phyloP scores from a whole-genome alignment of 2,797 vertebrate genomes.

The Hippoglossus hippoglossus region DNA sequence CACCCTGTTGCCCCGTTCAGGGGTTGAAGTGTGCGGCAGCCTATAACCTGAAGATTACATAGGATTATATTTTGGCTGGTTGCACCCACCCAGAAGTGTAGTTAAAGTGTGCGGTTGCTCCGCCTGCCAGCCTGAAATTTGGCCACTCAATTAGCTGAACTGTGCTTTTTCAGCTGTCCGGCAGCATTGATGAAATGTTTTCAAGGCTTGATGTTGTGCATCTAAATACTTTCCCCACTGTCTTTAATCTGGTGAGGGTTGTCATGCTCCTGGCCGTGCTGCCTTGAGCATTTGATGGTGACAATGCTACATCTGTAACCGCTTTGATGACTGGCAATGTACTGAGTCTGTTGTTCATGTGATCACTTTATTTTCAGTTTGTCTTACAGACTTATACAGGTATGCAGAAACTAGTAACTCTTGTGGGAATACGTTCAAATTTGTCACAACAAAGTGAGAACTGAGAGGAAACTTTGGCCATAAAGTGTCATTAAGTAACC shows the following conservation, averaged over 20 bases:
- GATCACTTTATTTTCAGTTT: constrained; percentile 16
- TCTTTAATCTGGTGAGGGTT: constrained; percentile 1
- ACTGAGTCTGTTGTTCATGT: constrained; percentile 2
- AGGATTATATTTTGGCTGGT: constrained; percentile 37
- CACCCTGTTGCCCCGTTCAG: constrained; percentile 5
- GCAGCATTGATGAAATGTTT: too few relatives aligned
- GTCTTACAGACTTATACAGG: neutral
- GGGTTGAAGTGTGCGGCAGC: constrained; percentile 5
- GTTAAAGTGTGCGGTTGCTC: constrained; percentile 8
- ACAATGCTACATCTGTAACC: constrained; percentile 30
- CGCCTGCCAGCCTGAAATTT: constrained; percentile 9
- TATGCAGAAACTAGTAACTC: neutral
- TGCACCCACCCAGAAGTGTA: constrained; percentile 35
- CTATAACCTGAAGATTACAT: constrained; percentile 42
- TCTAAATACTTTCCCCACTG: constrained; percentile 12
- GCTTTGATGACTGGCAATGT: constrained; percentile 4
- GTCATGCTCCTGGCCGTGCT: constrained; percentile 23
- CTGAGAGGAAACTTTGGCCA: neutral
- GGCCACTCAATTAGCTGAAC: neutral
- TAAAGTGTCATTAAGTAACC: neutral
- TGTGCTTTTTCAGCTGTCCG: neutral
- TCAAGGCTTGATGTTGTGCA: neutral
- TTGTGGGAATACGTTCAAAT: too few relatives aligned
- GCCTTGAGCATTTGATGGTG: constrained; percentile 26
- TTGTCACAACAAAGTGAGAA: too few relatives aligned